These are phyloP conservation scores for Cerceris rybyensis DNA, from an alignment of 2,888 invertebrate species.

Conservation along the genomic window DNA sequence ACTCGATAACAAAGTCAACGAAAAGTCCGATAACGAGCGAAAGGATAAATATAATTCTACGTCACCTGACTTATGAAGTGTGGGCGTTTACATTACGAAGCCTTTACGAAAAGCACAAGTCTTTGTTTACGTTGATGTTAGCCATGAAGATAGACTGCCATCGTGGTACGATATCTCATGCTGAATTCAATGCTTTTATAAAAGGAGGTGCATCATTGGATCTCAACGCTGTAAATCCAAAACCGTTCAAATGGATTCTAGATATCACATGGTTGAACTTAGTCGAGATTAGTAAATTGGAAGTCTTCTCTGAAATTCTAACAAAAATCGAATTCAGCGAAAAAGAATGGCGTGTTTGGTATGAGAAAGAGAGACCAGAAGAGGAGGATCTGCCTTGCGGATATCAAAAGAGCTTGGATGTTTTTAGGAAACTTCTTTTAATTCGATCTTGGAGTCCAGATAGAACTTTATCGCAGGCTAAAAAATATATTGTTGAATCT, in stretches of 20 bases:
- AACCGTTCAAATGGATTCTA: constrained; percentile 96
- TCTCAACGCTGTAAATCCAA: constrained; percentile 94
- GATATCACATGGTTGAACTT: constrained; percentile 98
- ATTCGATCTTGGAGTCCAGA: constrained; percentile 98
- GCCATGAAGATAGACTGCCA: constrained; percentile 97
- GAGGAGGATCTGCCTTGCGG: constrained; percentile 95
- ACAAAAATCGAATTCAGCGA: constrained; percentile 93
- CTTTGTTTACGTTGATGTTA: constrained; percentile 95
- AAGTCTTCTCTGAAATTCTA: constrained; percentile 90
- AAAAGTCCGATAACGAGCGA: constrained; percentile 93
- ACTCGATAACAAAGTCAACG: constrained; percentile 94
- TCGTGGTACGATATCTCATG: constrained; percentile 90
- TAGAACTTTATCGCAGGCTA: constrained; percentile 95
- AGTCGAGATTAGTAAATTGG: constrained; percentile 94
- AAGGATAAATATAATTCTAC: constrained; percentile 93
- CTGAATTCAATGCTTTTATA: constrained; percentile 97
- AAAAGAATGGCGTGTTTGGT: constrained; percentile 94
- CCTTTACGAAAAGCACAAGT: constrained; percentile 96
- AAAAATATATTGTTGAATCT: constrained; percentile 95
- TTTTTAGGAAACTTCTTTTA: constrained; percentile 92
- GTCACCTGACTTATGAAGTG: constrained; percentile 94
- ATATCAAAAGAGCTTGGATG: constrained; percentile 92
- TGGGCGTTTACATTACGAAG: constrained; percentile 96
- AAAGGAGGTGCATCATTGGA: constrained; percentile 98
- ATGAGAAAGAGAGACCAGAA: constrained; percentile 96